Evolutionary conservation across 2,113 vertebrate species (phyloP), one percentile per base, ranked within the genome.

Genomic region (Scomber scombrus): DNA sequence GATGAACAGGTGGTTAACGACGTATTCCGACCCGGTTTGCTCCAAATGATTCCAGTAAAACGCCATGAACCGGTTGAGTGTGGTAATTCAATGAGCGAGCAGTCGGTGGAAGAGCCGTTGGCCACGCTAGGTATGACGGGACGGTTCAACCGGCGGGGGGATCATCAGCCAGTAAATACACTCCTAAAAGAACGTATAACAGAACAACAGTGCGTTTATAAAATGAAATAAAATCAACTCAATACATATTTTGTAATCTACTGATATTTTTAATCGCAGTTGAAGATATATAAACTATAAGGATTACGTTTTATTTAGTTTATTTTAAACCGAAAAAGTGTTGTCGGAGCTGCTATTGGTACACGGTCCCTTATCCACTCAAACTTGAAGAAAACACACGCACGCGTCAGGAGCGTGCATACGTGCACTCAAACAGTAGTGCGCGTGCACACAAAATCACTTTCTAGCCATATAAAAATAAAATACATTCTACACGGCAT

Each of bases 101-200:
- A 26, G 26, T 82, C 79, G 79, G 79, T 29, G 57, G 84, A 68
- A 88, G 90, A 93, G 92, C 93, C 93, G 94, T 94, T 94, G 93
- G 90, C 87, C 92, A 92, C 93, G 93, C 93, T 82, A 89, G 81
- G 95, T 90, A 94, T 90, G 92, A 93, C 86, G 94, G 92, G 94
- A 94, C 89, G 47, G 90, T 91, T 93, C 82, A 78, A 66, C 23
- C 75, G 61, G 45, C 1, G 0, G 5, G 88, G 92, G 86, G 91
- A 82, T 0, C 61, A 82, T 89, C 62, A 50, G 14, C 61, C 11
- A 90, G 21, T 77, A 7, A 0, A 11, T 19, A 43, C 11, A 11
- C 0, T 4, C 0, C 2, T 6, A 29, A 10, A 68, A 58, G 34
- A 62, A 11, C 58, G 73, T 55, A 21, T 1, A 45, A 34, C 0